Percentiles rank a stretch among this genome's conserved stretches.
Conservation (phyloP, 2,113 vertebrate genomes). For the Podarcis cretensis region DNA sequence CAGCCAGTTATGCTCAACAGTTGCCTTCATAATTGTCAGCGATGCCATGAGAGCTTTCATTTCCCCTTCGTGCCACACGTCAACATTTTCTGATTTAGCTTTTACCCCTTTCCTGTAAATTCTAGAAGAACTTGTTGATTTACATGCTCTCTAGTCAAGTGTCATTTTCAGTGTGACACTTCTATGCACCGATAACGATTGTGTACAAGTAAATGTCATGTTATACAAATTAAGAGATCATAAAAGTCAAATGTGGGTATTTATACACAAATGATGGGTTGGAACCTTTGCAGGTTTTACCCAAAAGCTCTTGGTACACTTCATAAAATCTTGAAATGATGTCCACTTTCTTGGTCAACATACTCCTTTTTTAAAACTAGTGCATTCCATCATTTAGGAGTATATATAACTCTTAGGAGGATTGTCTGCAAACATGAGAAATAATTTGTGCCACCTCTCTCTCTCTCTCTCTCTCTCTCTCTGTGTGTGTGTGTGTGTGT, state of each 20-base stretch:
- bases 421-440: background rate
- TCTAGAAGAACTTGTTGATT: background rate
- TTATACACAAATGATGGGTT: background rate
- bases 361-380: background rate
- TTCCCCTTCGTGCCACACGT: background rate
- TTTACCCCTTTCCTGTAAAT: constrained; percentile 46
- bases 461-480: too few species aligned
- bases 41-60: constrained; percentile 68
- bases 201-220: background rate
- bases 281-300: background rate
- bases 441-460: too few species aligned
- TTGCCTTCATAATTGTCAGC: constrained; percentile 74
- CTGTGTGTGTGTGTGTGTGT: background rate
- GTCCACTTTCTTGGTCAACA: background rate
- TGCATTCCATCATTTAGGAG: background rate
- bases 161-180: background rate
- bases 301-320: background rate
- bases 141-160: background rate
- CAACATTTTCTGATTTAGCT: constrained; percentile 52
- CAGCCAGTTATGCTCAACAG: constrained; percentile 74
- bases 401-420: background rate
- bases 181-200: background rate
- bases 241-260: background rate
- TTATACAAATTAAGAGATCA: background rate
- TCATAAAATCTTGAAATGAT: background rate